Percentiles rank a stretch among this genome's conserved stretches.
phyloP scores from a whole-genome alignment of 2,113 vertebrate species.

The Varanus komodoensis region DNA sequence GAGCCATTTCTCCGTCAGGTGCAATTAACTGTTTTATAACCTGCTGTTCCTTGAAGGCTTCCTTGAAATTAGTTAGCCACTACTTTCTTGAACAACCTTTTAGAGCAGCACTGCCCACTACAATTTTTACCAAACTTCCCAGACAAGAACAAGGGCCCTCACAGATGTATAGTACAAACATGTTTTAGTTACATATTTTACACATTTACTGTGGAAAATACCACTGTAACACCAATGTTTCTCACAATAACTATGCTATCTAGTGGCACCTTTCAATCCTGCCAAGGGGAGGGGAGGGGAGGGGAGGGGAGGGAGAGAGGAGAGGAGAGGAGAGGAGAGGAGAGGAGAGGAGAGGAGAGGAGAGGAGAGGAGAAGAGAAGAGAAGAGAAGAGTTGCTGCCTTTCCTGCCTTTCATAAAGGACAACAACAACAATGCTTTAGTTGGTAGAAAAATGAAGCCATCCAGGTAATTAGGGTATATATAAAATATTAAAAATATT shows the following conservation, averaged over 20 bases:
- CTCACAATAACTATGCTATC: not conserved
- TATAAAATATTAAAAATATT: not conserved
- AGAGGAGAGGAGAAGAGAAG: no score
- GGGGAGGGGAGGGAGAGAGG: no score
- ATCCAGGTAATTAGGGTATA: no score
- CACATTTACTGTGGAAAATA: not conserved
- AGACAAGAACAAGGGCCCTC: not conserved
- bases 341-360: no score
- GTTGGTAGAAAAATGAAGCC: not conserved
- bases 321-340: no score
- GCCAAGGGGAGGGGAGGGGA: not conserved
- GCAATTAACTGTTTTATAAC: slow-evolving; percentile 42
- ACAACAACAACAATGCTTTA: not conserved
- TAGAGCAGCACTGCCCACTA: not conserved
- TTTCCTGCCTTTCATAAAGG: no score
- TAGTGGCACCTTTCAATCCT: not conserved
- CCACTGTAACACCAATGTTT: not conserved
- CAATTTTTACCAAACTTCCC: not conserved
- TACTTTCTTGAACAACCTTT: not conserved
- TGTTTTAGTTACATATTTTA: not conserved
- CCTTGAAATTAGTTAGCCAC: slow-evolving; percentile 42
- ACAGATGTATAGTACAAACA: not conserved
- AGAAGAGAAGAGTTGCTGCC: no score
- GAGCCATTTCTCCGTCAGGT: slow-evolving; percentile 45
- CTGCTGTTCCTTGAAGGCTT: slow-evolving; percentile 35